phyloP scores from a whole-genome alignment of 2,797 vertebrate genomes.

The Malacoraja senta region DNA sequence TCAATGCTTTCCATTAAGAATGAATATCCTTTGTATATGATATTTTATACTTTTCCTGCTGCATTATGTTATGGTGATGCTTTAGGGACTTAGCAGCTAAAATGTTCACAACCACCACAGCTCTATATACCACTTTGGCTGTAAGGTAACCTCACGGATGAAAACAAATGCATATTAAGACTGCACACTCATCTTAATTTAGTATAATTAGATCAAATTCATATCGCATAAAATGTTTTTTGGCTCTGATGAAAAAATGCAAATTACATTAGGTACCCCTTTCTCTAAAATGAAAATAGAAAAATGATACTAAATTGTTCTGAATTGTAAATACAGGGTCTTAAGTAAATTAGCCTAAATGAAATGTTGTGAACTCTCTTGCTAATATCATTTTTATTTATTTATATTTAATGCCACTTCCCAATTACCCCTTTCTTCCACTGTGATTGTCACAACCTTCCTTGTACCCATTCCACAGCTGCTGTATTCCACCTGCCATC shows the following conservation, averaged over 20 bases:
- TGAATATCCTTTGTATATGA: slow-evolving; percentile 24
- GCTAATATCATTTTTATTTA: background rate
- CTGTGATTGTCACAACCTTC: slow-evolving; percentile 1
- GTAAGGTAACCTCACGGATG: background rate
- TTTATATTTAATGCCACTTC: background rate
- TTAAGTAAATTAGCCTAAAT: background rate
- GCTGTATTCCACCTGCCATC: slow-evolving; percentile 24
- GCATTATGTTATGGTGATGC: background rate
- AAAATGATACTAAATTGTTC: background rate
- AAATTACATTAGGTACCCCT: background rate
- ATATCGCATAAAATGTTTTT: background rate
- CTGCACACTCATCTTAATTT: background rate
- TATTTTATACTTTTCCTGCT: background rate
- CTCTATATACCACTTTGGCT: background rate
- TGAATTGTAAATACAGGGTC: background rate
- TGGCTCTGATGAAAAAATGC: background rate
- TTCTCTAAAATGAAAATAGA: background rate
- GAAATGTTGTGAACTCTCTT: background rate
- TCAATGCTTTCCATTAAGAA: slow-evolving; percentile 28
- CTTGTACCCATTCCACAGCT: slow-evolving; percentile 26
- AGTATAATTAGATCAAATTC: background rate
- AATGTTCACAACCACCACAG: background rate
- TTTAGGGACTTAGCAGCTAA: background rate
- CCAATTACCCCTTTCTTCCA: background rate
- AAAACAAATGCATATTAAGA: background rate